Conservation (phyloP, 64 coral and sea anemone species). For the Montipora efflorescens region DNA sequence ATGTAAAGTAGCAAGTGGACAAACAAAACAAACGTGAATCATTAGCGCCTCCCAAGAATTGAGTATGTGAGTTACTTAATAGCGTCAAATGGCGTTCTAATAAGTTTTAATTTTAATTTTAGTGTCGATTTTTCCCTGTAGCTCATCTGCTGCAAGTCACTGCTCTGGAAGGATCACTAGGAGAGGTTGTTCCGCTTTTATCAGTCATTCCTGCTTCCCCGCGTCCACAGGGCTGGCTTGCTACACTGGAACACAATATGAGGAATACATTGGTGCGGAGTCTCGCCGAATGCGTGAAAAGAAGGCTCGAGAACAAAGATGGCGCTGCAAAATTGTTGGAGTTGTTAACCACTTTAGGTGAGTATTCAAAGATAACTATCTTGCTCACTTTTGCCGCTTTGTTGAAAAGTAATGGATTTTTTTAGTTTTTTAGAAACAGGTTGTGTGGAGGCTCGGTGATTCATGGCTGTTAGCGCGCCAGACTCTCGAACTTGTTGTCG, state of each 20-base stretch:
- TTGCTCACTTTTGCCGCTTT: background rate
- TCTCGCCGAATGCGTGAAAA: conserved; percentile 71
- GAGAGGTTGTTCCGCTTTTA: conserved; percentile 68
- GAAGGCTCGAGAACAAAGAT: conserved; percentile 4
- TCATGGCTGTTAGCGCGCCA: too few species aligned
- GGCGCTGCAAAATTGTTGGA: background rate
- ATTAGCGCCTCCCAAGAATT: too few species aligned
- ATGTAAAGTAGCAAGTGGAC: too few species aligned
- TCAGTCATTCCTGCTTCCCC: conserved; percentile 69
- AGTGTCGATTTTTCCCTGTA: conserved; percentile 1
- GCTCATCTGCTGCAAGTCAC: conserved; percentile 91
- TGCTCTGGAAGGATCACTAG: conserved; percentile 70
- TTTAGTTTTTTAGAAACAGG: too few species aligned
- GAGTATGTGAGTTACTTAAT: background rate
- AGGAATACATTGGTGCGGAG: conserved; percentile 67
- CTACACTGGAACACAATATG: conserved; percentile 82
- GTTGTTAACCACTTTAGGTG: background rate
- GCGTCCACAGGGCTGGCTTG: conserved; percentile 84
- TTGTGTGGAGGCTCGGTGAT: too few species aligned
- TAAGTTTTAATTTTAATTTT: too few species aligned
- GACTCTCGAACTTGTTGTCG: too few species aligned
- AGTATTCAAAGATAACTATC: background rate
- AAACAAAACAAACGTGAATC: too few species aligned
- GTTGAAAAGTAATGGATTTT: background rate
- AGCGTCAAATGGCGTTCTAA: background rate